Percentiles rank a stretch among this genome's conserved stretches.
Evolutionary conservation across 2,797 vertebrate species (phyloP).

Genomic region (Typhlichthys eigenmanni): DNA sequence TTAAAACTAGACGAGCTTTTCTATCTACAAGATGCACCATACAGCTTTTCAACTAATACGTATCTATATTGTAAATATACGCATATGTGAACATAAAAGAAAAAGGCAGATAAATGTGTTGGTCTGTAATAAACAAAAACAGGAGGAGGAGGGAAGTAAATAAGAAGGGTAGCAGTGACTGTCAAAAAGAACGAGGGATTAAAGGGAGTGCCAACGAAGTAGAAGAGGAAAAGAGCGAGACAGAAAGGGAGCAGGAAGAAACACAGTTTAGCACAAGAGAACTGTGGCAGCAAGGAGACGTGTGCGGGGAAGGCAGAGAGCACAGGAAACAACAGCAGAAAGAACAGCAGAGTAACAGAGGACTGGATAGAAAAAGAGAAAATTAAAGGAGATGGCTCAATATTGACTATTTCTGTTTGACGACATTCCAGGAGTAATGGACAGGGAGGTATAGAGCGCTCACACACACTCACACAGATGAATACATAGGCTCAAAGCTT

Average conservation of each 20-base stretch:
- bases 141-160: no score
- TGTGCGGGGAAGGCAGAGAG: neutral
- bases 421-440: constrained; percentile 57
- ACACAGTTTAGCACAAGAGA: neutral
- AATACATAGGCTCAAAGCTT: constrained; percentile 29
- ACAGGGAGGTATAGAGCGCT: constrained; percentile 33
- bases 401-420: constrained; percentile 56
- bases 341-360: neutral
- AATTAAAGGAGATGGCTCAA: constrained; percentile 23
- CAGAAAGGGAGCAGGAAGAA: neutral
- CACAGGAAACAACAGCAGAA: neutral
- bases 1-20: no score
- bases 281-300: neutral
- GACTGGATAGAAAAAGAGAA: neutral
- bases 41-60: no score
- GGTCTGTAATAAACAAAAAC: no score
- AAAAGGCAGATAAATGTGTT: no score
- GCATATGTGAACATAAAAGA: no score
- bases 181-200: no score
- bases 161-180: no score
- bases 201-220: no score
- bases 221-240: neutral
- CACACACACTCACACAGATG: neutral
- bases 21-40: no score
- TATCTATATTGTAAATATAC: no score